These are phyloP conservation scores for Lemur catta DNA, from an alignment of 2,797 vertebrate genomes.

Conservation along the genomic window DNA sequence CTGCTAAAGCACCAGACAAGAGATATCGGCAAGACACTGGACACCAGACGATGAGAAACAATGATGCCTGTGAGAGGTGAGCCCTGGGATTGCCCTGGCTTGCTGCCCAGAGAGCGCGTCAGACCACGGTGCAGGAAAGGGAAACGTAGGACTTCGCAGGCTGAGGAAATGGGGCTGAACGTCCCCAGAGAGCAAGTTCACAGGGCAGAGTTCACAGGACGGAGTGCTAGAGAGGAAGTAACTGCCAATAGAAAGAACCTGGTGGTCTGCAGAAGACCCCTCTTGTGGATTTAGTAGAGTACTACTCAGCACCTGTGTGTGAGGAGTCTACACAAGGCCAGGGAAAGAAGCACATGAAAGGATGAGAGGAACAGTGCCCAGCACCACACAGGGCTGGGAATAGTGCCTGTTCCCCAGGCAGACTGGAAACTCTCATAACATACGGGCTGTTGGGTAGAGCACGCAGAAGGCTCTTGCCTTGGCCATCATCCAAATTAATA, in stretches of 20 bases:
- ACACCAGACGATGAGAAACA: neutral
- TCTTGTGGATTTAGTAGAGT: neutral
- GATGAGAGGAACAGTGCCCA: neutral
- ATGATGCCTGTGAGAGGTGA: neutral
- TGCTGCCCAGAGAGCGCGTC: neutral
- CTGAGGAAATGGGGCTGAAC: neutral
- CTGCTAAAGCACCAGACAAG: neutral
- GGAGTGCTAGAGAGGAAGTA: neutral
- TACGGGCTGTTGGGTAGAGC: no score
- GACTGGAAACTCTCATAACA: neutral
- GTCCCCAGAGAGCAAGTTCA: neutral
- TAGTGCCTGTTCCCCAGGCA: neutral
- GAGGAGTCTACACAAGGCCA: neutral
- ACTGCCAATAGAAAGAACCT: neutral
- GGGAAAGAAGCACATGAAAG: neutral
- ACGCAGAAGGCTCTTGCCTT: neutral
- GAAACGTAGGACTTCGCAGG: neutral
- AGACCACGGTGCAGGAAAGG: neutral
- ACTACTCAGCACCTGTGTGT: neutral
- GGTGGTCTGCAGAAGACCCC: neutral
- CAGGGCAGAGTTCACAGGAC: neutral
- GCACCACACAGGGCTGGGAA: no score
- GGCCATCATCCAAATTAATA: neutral
- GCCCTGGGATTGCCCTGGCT: neutral
- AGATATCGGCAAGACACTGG: neutral